Evolutionary conservation across 2,113 vertebrate species (phyloP).

Genomic region (Lepus timidus): DNA sequence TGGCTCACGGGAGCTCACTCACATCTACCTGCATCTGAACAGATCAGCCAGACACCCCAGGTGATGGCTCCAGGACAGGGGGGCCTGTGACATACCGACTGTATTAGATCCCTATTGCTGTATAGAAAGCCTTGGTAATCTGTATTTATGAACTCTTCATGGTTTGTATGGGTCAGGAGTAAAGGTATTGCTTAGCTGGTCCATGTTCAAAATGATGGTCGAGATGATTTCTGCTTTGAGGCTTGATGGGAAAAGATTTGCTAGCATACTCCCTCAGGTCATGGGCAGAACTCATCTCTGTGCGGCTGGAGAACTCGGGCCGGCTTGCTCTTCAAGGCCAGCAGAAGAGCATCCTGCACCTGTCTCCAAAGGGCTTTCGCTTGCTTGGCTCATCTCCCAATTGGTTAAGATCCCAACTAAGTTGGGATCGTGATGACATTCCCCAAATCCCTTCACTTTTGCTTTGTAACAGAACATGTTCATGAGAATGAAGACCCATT

Average conservation of each 20-base stretch:
- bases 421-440: background rate
- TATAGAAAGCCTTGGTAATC: too few species aligned
- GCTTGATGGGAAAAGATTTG: background rate
- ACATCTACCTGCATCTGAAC: background rate
- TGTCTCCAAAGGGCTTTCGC: background rate
- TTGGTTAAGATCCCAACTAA: background rate
- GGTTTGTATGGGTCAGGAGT: background rate
- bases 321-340: background rate
- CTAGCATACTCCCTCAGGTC: background rate
- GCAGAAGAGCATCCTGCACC: accelerated
- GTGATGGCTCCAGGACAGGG: accelerated
- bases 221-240: background rate
- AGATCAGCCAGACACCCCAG: background rate
- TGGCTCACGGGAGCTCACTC: accelerated
- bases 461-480: background rate
- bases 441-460: background rate
- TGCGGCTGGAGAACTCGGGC: accelerated
- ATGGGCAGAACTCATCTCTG: too few species aligned
- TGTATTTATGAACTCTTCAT: accelerated
- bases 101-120: background rate
- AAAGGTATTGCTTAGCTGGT: too few species aligned
- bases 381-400: background rate
- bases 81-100: accelerated
- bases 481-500: accelerated
- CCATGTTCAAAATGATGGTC: too few species aligned